phyloP scores from a whole-genome alignment of 2,888 invertebrate genomes.

The Diadromus collaris region DNA sequence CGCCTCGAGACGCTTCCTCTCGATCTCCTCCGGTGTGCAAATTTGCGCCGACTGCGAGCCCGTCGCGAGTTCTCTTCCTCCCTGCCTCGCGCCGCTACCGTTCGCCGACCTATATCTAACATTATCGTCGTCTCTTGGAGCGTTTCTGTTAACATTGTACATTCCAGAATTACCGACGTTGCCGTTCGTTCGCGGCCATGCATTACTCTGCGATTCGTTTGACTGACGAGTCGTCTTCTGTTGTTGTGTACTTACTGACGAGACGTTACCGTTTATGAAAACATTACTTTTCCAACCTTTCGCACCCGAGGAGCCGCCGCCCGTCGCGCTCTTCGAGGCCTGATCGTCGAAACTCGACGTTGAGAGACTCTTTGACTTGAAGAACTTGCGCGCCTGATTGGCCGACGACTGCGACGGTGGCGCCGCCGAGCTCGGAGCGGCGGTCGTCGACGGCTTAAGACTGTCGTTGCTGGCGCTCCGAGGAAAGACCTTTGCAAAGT shows the following conservation, averaged over 20 bases:
- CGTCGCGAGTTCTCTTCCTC: slow-evolving; percentile 46
- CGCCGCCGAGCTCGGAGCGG: not conserved
- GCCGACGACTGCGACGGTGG: slow-evolving; percentile 6
- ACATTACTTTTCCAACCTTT: slow-evolving; percentile 41
- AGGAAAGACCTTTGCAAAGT: too few relatives aligned
- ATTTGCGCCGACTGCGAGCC: slow-evolving; percentile 58
- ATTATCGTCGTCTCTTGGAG: slow-evolving; percentile 60
- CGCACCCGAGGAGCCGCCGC: slow-evolving; percentile 11
- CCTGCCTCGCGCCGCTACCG: slow-evolving; percentile 52
- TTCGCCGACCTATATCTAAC: slow-evolving; percentile 30
- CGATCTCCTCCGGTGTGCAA: slow-evolving; percentile 84
- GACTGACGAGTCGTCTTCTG: slow-evolving; percentile 48
- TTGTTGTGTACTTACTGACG: slow-evolving; percentile 66
- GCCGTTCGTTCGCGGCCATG: slow-evolving; percentile 45
- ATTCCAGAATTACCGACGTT: slow-evolving; percentile 50
- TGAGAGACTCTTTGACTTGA: slow-evolving; percentile 72
- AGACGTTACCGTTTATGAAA: slow-evolving; percentile 27
- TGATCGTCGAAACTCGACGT: slow-evolving; percentile 65
- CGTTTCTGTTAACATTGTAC: slow-evolving; percentile 65
- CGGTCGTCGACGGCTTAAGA: not conserved
- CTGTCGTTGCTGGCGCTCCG: slow-evolving; percentile 24
- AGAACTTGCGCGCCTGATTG: slow-evolving; percentile 68
- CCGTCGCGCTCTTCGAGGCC: slow-evolving; percentile 7
- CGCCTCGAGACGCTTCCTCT: slow-evolving; percentile 83
- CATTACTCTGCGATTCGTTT: slow-evolving; percentile 33